Conservation (phyloP, 2,797 vertebrate genomes). For the Pseudotriccus pelzelni region DNA sequence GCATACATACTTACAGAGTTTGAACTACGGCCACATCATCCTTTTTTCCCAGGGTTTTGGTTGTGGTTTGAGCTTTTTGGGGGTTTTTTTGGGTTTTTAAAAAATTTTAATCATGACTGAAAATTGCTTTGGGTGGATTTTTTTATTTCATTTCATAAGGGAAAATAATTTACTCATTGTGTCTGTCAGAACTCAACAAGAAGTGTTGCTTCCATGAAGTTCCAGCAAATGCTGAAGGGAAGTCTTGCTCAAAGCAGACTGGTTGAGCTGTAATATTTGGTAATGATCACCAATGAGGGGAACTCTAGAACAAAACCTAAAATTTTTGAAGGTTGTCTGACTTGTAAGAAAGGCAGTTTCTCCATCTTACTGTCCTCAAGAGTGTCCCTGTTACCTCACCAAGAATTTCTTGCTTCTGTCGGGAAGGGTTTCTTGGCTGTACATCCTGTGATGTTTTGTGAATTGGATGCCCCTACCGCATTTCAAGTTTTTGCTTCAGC, state of each 20-base stretch:
- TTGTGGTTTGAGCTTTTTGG: rapidly evolving
- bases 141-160: not conserved
- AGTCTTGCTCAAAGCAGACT: not conserved
- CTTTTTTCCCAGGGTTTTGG: not conserved
- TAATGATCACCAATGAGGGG: not conserved
- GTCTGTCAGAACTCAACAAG: not conserved
- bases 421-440: not conserved
- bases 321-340: not conserved
- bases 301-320: not conserved
- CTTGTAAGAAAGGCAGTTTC: not conserved
- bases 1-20: not conserved
- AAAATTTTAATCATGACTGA: not conserved
- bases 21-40: not conserved
- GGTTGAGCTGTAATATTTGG: not conserved
- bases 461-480: not conserved
- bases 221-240: not conserved
- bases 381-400: not conserved
- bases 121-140: not conserved
- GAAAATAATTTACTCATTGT: not conserved
- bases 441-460: not conserved
- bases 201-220: not conserved
- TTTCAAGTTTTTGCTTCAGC: not conserved
- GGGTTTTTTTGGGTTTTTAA: not conserved
- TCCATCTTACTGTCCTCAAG: not conserved
- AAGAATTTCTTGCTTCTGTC: not conserved